Evolutionary conservation across 2,797 vertebrate genomes (phyloP).

Genomic region (Eulemur coronatus): DNA sequence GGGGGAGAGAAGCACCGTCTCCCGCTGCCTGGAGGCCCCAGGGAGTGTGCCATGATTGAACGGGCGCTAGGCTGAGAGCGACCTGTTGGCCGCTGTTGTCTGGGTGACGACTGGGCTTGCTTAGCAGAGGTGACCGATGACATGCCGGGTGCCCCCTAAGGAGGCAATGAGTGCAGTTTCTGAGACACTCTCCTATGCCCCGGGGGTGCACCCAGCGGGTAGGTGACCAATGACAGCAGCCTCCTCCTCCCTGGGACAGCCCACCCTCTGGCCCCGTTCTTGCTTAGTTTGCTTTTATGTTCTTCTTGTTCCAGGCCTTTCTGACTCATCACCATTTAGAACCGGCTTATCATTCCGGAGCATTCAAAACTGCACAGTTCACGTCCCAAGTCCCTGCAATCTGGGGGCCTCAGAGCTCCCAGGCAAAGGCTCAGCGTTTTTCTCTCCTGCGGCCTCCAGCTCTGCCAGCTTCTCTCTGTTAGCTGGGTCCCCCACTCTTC

Average conservation of each 20-base stretch:
- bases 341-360: too few species aligned
- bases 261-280: background rate
- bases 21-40: background rate
- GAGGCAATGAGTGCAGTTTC: rapidly evolving
- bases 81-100: background rate
- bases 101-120: rapidly evolving
- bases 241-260: background rate
- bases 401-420: background rate
- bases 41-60: background rate
- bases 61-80: background rate
- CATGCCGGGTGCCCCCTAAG: rapidly evolving
- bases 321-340: background rate
- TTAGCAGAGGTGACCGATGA: too few species aligned
- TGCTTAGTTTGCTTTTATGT: background rate
- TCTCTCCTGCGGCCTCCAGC: rapidly evolving
- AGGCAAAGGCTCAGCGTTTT: background rate
- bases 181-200: background rate
- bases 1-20: too few species aligned
- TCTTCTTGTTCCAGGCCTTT: background rate
- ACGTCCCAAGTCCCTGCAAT: background rate
- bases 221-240: background rate
- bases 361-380: background rate
- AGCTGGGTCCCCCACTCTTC: background rate
- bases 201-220: too few species aligned
- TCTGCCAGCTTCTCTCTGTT: rapidly evolving